Percentiles rank a stretch among this genome's conserved stretches.
These are phyloP conservation scores for Calephelis perditalis DNA, from an alignment of 2,888 invertebrate species.

Conservation along the genomic window DNA sequence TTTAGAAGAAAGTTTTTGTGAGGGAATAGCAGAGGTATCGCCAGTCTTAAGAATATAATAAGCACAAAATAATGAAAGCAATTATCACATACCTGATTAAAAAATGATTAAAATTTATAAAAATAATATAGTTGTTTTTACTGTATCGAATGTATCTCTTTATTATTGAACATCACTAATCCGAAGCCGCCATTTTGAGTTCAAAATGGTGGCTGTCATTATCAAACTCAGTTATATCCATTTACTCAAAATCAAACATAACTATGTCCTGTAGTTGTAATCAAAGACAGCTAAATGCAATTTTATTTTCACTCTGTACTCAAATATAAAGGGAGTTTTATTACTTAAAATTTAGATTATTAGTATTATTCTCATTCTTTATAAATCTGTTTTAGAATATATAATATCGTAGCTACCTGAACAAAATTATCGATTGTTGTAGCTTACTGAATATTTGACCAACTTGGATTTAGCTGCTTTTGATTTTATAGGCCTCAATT, in stretches of 20 bases:
- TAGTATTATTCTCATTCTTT: too few relatives aligned
- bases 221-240: neutral
- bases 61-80: slow-evolving; percentile 2
- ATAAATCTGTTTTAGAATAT: too few relatives aligned
- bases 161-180: neutral
- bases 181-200: neutral
- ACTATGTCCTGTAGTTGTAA: neutral
- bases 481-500: neutral
- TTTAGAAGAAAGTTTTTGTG: slow-evolving; percentile 21
- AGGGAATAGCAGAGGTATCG: slow-evolving; percentile 23
- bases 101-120: neutral
- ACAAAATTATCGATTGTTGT: slow-evolving; percentile 2
- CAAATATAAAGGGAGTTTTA: too few relatives aligned
- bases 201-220: neutral
- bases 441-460: slow-evolving; percentile 3
- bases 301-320: too few relatives aligned
- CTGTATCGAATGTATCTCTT: neutral
- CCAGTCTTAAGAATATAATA: slow-evolving; percentile 23
- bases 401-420: neutral
- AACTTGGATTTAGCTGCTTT: slow-evolving; percentile 2
- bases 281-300: neutral
- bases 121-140: neutral
- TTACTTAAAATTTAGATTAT: too few relatives aligned
- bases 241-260: neutral
- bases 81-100: neutral